These are phyloP conservation scores for Gastrophysa polygoni DNA, from an alignment of 2,888 invertebrate species.

Conservation along the genomic window DNA sequence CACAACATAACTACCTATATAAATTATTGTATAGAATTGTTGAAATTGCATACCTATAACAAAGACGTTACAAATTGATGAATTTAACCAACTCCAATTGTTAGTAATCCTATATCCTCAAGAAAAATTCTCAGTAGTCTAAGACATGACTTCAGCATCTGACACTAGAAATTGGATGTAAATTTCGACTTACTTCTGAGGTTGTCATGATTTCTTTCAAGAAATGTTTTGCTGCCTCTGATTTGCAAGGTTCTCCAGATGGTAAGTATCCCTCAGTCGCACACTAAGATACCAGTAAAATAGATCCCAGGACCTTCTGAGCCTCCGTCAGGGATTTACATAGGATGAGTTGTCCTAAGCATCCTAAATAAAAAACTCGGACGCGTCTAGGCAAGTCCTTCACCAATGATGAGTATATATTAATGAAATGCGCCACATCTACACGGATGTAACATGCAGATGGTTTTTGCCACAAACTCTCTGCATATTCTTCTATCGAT, in stretches of 20 bases:
- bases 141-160: no score
- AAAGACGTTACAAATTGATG: no score
- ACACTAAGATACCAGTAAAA: constrained; percentile 2
- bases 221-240: neutral
- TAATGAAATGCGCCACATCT: constrained; percentile 13
- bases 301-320: neutral
- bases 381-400: neutral
- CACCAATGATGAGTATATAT: constrained; percentile 4
- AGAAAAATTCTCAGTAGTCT: no score
- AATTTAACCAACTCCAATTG: no score
- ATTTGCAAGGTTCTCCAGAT: neutral
- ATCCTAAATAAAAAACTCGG: neutral
- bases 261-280: constrained; percentile 7
- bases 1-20: no score
- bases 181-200: neutral
- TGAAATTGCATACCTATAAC: no score
- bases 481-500: constrained; percentile 2
- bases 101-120: no score
- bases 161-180: neutral
- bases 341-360: constrained; percentile 3
- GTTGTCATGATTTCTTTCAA: neutral
- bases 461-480: neutral
- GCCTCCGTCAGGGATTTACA: neutral
- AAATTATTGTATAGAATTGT: no score
- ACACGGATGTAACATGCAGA: constrained; percentile 5